Evolutionary conservation across 1,140 invertebrate genomes (phyloP).

Genomic region (Cherax destructor): DNA sequence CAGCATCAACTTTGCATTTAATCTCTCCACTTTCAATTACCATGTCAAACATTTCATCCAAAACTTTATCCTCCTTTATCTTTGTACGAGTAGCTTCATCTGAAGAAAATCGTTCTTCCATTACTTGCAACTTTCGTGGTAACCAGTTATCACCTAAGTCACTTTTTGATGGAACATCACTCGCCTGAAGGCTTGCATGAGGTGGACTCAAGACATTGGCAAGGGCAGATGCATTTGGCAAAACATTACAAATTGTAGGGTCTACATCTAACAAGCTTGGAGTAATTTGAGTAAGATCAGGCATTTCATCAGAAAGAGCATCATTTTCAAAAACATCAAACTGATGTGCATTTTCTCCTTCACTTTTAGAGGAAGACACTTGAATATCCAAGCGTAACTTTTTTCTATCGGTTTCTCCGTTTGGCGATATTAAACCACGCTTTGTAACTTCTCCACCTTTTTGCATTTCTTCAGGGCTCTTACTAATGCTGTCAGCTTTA

Average conservation of each 20-base stretch:
- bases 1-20: not conserved
- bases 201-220: constrained; percentile 57
- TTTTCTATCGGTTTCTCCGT: constrained; percentile 11
- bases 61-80: constrained; percentile 6
- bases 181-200: constrained; percentile 3
- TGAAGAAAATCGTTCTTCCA: constrained; percentile 9
- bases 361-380: not conserved
- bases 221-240: constrained; percentile 63
- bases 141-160: not conserved
- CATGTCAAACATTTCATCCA: constrained; percentile 41
- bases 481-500: not conserved
- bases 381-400: constrained; percentile 13
- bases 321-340: constrained; percentile 59
- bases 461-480: not conserved
- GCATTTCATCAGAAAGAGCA: constrained; percentile 55
- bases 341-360: constrained; percentile 4
- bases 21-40: constrained; percentile 22
- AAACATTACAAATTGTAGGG: constrained; percentile 52
- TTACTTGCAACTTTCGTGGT: constrained; percentile 12
- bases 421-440: not conserved
- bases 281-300: constrained; percentile 67
- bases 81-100: not conserved
- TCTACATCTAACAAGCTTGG: constrained; percentile 65
- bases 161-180: constrained; percentile 16
- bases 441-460: not conserved